These are phyloP conservation scores for Cinara cedri DNA, from an alignment of 2,888 invertebrate species.

Conservation along the genomic window DNA sequence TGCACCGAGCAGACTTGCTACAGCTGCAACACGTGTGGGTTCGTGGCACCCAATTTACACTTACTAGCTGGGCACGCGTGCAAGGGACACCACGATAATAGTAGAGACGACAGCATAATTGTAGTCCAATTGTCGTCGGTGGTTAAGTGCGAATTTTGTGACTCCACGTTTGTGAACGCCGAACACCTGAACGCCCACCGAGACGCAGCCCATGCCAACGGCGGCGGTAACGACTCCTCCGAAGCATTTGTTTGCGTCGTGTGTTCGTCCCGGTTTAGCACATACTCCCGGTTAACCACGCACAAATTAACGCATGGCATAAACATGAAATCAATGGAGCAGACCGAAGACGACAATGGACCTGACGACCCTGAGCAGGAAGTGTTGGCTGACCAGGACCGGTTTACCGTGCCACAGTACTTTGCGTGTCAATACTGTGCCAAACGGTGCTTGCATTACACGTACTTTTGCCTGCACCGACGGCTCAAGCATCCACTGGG, in stretches of 20 bases:
- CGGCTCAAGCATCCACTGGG: conserved; percentile 57
- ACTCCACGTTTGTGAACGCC: conserved; percentile 66
- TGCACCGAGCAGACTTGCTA: conserved; percentile 58
- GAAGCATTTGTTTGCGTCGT: conserved; percentile 66
- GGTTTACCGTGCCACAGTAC: conserved; percentile 58
- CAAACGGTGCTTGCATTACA: conserved; percentile 59
- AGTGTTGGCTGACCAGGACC: not conserved
- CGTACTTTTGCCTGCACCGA: conserved; percentile 59
- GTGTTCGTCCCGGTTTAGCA: conserved; percentile 67
- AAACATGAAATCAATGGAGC: conserved; percentile 57
- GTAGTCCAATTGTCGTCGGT: conserved; percentile 60
- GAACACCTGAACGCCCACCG: conserved; percentile 65
- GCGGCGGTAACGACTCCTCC: conserved; percentile 22
- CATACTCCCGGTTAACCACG: conserved; percentile 64
- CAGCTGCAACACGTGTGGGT: conserved; percentile 60
- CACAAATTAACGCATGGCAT: conserved; percentile 59
- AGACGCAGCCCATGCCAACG: conserved; percentile 60
- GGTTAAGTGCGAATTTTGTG: conserved; percentile 67
- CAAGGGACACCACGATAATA: conserved; percentile 1
- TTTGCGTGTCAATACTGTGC: conserved; percentile 59
- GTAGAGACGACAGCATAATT: not conserved
- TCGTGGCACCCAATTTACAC: conserved; percentile 36
- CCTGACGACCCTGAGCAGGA: not conserved
- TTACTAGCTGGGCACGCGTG: conserved; percentile 22
- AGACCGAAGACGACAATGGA: conserved; percentile 13